phyloP scores from a whole-genome alignment of 2,113 vertebrate species.

The Actenoides lindsayi region DNA sequence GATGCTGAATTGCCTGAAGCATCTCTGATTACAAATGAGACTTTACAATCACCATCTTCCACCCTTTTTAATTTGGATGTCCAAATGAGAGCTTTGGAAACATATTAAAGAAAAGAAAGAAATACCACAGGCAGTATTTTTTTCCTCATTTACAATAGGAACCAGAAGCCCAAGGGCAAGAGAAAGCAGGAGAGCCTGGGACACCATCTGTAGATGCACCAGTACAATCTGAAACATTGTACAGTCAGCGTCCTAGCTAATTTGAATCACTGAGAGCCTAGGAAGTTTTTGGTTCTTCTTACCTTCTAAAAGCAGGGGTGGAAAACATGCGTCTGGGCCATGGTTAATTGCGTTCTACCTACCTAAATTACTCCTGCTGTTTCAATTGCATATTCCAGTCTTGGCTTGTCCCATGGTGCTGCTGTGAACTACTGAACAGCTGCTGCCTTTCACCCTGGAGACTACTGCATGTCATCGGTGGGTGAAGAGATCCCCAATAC shows the following conservation, averaged over 20 bases:
- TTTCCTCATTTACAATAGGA: not conserved
- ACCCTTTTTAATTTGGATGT: not conserved
- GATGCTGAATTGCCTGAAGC: not conserved
- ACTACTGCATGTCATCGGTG: not conserved
- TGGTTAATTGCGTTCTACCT: not conserved
- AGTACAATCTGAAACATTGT: not conserved
- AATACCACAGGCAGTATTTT: not conserved
- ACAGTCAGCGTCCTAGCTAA: not conserved
- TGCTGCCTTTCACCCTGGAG: constrained; percentile 10
- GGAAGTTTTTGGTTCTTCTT: not conserved
- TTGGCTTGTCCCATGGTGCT: not conserved
- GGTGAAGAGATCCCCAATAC: not conserved
- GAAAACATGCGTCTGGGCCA: not conserved
- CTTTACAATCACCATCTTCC: not conserved
- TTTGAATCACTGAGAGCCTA: not conserved
- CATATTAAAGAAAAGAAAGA: not conserved
- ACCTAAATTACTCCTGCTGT: not conserved
- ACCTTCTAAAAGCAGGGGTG: not conserved
- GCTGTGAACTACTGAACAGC: not conserved
- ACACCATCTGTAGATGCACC: not conserved
- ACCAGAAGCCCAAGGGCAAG: not conserved
- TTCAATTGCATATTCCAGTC: not conserved
- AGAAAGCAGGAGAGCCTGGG: not conserved
- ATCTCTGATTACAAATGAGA: not conserved
- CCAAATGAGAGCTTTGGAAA: constrained; percentile 7